A percentile compares a stretch with the other conserved stretches of the same genome.
phyloP scores from a whole-genome alignment of 1,140 invertebrate species.

The Protaetia brevitarsis region DNA sequence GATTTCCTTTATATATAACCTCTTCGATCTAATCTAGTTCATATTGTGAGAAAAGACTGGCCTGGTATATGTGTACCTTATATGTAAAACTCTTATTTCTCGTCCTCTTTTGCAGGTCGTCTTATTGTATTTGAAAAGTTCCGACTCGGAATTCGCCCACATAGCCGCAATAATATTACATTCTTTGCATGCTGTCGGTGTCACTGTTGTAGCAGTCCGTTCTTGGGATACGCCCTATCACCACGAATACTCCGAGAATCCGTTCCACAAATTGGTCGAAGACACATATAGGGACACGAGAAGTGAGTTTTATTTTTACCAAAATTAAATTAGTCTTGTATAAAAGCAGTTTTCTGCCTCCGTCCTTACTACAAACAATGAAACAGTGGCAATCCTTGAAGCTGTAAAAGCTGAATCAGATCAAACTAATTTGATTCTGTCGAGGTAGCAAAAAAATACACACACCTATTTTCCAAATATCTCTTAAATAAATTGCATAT shows the following conservation, averaged over 20 bases:
- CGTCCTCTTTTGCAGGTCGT: constrained; percentile 57
- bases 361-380: too few relatives aligned
- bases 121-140: constrained; percentile 69
- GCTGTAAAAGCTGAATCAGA: too few relatives aligned
- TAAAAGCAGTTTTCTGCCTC: too few relatives aligned
- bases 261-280: constrained; percentile 73
- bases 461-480: too few relatives aligned
- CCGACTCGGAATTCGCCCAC: constrained; percentile 65
- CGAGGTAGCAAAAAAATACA: too few relatives aligned
- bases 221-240: constrained; percentile 76
- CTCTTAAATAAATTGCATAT: too few relatives aligned
- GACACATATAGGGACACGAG: constrained; percentile 74
- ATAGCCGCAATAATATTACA: constrained; percentile 69
- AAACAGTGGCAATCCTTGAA: too few relatives aligned
- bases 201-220: constrained; percentile 62
- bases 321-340: too few relatives aligned
- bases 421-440: too few relatives aligned
- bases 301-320: constrained; percentile 63
- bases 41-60: not conserved
- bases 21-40: not conserved
- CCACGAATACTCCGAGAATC: constrained; percentile 74
- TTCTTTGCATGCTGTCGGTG: constrained; percentile 64
- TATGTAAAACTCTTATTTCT: not conserved
- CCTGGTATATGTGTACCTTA: too few relatives aligned
- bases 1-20: too few relatives aligned